Base-by-base conservation (phyloP, 2,888 invertebrate genomes). In the Leucania comma region DNA sequence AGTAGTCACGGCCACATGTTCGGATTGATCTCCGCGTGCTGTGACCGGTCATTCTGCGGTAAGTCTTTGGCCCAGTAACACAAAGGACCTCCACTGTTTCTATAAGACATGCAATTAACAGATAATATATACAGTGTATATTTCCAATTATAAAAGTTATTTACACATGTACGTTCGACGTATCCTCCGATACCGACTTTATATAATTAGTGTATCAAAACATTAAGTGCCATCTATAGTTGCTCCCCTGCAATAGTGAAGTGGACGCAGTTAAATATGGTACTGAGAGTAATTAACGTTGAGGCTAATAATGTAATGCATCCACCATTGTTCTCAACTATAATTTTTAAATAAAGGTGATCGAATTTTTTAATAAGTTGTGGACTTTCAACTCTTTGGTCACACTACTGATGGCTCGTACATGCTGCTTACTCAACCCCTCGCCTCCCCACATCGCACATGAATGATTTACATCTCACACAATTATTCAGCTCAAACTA, bases 271-370 rank as follows among this genome's bases (percentile, higher is more conserved):
- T 20, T n/a, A 6, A 24, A 51, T 9, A 38, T 53, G 46, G 3
- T 48, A 48, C 60, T 71, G 35, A 12, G 14, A 20, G 57, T 10
- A 35, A 68, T 58, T 58, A 68, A 51, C 17, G 29, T 46, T 20
- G 22, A 42, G 22, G 32, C 22, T 22, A 12, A 29, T 69, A 10
- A 22, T 24, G 20, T 35, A 51, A 69, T 62, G n/a, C 42, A 32
- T 60, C 60, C 60, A 6, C 60, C 32, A 54, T 42, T 32, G 58
- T 35, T 53, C 10, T 26, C 9, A 46, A 9, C n/a, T n/a, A n/a
- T n/a, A n/a, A n/a, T n/a, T n/a, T n/a, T n/a, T n/a, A n/a, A 35
- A 59, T 38, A 3, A 24, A n/a, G 24, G 8, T 4, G 6, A 12
- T 53, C 17, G 12, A 38, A 38, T 24, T 32, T 3, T 17, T 54